These are phyloP conservation scores for Campylorhamphus procurvoides DNA, from an alignment of 2,113 vertebrate genomes.

Conservation along the genomic window DNA sequence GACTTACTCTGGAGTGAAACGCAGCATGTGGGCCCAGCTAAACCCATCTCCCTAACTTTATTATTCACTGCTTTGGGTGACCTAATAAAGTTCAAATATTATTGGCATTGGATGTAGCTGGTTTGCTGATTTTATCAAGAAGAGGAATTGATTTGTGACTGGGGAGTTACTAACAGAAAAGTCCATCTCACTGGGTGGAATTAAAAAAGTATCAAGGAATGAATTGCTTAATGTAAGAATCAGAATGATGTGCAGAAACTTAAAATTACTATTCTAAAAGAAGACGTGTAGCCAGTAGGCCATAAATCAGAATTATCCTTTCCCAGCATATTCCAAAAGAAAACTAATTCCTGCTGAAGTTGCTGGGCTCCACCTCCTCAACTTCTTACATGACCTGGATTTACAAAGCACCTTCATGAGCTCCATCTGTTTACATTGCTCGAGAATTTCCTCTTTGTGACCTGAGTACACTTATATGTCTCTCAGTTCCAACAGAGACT, in stretches of 20 bases:
- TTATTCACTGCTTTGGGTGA: conserved; percentile 2
- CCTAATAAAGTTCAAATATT: conserved; percentile 13
- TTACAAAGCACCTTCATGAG: neutral
- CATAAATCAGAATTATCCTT: neutral
- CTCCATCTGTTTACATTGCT: fast-evolving
- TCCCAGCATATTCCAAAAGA: neutral
- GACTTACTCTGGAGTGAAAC: neutral
- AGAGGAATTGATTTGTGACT: neutral
- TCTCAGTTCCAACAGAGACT: neutral
- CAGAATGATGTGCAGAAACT: neutral
- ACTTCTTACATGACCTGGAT: neutral
- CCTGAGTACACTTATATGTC: neutral
- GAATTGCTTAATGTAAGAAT: neutral
- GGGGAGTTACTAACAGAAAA: neutral
- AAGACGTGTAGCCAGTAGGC: neutral
- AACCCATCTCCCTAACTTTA: conserved; percentile 2
- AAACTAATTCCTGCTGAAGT: neutral
- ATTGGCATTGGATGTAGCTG: neutral
- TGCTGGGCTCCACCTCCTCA: neutral
- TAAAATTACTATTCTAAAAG: neutral
- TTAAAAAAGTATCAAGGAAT: neutral
- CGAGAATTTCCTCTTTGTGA: neutral
- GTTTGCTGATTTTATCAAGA: neutral
- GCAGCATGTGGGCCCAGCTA: neutral
- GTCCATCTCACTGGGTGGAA: neutral